phyloP scores from a whole-genome alignment of 2,113 vertebrate species.

The Aplodontia rufa region DNA sequence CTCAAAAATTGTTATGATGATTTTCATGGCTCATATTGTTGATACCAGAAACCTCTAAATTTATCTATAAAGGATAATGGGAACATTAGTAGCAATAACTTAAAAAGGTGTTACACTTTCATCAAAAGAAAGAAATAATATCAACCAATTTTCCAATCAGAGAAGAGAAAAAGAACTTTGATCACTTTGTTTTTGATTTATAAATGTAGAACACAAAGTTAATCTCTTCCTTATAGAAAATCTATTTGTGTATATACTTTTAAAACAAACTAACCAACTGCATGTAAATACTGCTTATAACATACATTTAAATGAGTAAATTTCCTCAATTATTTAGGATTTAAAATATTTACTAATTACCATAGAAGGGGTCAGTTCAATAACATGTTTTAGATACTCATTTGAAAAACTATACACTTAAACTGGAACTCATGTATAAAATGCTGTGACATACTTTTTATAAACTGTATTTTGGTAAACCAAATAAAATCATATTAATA shows the following conservation, averaged over 20 bases:
- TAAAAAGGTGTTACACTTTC: background rate
- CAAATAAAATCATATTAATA: background rate
- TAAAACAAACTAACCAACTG: background rate
- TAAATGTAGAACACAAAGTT: background rate
- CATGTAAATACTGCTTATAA: background rate
- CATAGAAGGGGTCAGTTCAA: background rate
- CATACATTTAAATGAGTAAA: background rate
- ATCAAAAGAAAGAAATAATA: background rate
- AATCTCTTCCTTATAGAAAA: background rate
- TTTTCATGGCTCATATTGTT: background rate
- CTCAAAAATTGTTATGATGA: background rate
- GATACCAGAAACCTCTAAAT: background rate
- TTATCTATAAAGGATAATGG: background rate
- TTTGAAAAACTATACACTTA: background rate
- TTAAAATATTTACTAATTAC: background rate
- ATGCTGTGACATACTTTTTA: background rate
- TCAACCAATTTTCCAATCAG: background rate
- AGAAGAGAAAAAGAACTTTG: background rate
- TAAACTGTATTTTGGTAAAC: background rate
- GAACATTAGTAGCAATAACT: background rate
- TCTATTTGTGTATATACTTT: background rate
- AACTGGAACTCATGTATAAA: background rate
- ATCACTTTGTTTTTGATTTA: background rate
- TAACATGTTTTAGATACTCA: background rate
- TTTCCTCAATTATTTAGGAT: background rate